A percentile compares a stretch with the other conserved stretches of the same genome.
Conservation (phyloP, 64 coral and sea anemone species). For the Pocillopora damicornis region DNA sequence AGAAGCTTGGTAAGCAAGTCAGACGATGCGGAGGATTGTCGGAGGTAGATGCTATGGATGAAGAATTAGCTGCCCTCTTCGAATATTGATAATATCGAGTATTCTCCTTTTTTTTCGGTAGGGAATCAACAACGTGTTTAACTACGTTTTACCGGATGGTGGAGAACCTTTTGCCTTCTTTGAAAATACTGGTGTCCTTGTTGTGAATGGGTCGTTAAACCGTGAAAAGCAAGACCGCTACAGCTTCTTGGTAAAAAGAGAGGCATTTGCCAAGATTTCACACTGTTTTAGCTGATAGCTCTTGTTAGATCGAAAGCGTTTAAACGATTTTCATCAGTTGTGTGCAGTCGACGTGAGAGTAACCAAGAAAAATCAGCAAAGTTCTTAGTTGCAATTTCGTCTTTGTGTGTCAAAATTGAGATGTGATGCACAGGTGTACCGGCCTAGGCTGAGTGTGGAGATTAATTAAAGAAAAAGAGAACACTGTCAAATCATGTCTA, state of each 20-base stretch:
- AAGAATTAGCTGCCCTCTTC: background rate
- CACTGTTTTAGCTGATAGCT: background rate
- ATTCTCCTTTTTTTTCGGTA: background rate
- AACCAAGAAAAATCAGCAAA: no score
- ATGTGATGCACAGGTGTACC: no score
- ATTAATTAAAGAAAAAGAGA: no score
- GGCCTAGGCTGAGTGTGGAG: no score
- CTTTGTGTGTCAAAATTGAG: no score
- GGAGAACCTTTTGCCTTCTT: constrained; percentile 1
- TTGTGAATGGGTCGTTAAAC: constrained; percentile 32
- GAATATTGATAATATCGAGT: background rate
- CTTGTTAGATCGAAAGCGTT: no score
- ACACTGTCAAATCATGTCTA: no score
- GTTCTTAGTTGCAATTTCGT: no score
- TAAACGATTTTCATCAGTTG: no score
- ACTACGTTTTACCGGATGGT: background rate
- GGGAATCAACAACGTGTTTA: constrained; percentile 25
- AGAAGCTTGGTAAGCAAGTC: no score
- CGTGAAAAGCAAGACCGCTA: constrained; percentile 39
- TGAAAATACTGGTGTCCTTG: constrained; percentile 23
- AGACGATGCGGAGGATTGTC: no score
- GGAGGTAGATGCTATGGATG: background rate
- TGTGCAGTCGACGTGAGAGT: no score
- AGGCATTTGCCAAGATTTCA: background rate
- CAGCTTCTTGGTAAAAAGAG: constrained; percentile 9